Conservation (phyloP, 1,140 invertebrate genomes). For the Gryon sp. region DNA sequence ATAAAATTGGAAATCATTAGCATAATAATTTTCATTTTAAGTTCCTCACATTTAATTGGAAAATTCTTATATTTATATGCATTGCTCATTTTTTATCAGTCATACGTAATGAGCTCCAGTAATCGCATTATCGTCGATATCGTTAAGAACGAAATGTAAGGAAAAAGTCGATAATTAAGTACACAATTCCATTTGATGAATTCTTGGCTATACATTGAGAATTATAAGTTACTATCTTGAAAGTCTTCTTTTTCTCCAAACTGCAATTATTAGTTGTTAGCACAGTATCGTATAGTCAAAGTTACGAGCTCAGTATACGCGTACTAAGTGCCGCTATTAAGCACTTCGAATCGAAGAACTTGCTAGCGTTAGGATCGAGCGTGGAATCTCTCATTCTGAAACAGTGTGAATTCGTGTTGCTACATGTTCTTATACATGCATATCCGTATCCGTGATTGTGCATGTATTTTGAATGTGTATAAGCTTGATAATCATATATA, state of each 20-base stretch:
- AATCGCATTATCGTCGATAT: too few species aligned
- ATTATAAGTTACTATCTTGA: constrained; percentile 37
- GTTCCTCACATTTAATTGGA: too few species aligned
- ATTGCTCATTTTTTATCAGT: too few species aligned
- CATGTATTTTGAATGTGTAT: constrained; percentile 22
- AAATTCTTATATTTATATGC: too few species aligned
- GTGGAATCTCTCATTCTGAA: constrained; percentile 51
- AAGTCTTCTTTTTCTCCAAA: constrained; percentile 49
- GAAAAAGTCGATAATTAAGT: constrained; percentile 44
- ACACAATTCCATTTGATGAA: constrained; percentile 41
- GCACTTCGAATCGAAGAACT: constrained; percentile 59
- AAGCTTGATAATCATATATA: constrained; percentile 5
- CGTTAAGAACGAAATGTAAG: too few species aligned
- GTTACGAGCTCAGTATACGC: constrained; percentile 50
- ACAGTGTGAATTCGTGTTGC: constrained; percentile 28
- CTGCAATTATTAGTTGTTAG: constrained; percentile 62
- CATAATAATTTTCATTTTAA: too few species aligned
- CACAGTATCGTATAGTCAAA: constrained; percentile 54
- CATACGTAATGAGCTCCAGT: too few species aligned
- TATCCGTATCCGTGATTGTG: constrained; percentile 19
- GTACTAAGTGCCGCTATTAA: constrained; percentile 60
- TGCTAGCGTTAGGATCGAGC: constrained; percentile 42
- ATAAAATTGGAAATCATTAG: too few species aligned
- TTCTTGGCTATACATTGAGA: constrained; percentile 16
- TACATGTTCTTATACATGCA: constrained; percentile 15